These are phyloP conservation scores for Bovichtus diacanthus DNA, from an alignment of 2,797 vertebrate genomes.

Conservation along the genomic window DNA sequence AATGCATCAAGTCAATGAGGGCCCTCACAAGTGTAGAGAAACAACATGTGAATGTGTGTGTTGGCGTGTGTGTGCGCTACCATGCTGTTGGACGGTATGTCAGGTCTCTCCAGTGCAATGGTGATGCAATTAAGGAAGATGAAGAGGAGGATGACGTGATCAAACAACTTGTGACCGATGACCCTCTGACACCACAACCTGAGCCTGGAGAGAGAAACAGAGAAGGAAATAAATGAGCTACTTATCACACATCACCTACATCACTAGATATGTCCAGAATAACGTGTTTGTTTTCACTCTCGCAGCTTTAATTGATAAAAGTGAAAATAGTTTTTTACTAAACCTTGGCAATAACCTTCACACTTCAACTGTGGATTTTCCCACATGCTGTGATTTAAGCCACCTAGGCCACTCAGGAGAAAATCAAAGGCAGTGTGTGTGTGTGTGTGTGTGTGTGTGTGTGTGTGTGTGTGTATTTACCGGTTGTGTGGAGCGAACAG, in stretches of 20 bases:
- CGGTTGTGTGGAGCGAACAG: slow-evolving; percentile 93
- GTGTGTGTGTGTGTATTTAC: slow-evolving; percentile 79
- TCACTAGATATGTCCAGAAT: neutral
- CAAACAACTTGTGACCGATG: slow-evolving; percentile 97
- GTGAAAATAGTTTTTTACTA: slow-evolving; percentile 26
- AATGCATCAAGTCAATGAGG: neutral
- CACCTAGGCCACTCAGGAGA: slow-evolving; percentile 30
- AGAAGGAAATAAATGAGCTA: neutral
- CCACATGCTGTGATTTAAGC: slow-evolving; percentile 35
- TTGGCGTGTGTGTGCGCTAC: slow-evolving; percentile 76
- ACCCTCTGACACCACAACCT: slow-evolving; percentile 91
- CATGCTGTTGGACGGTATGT: slow-evolving; percentile 91
- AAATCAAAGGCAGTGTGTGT: neutral
- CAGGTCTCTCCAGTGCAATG: slow-evolving; percentile 95
- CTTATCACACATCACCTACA: neutral
- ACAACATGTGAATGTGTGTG: neutral
- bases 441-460: slow-evolving; percentile 16
- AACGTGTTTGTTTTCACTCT: slow-evolving; percentile 1
- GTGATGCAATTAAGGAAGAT: slow-evolving; percentile 99
- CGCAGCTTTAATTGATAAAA: slow-evolving; percentile 56
- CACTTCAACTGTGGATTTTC: slow-evolving; percentile 54
- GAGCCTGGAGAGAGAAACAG: slow-evolving; percentile 81
- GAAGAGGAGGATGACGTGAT: slow-evolving; percentile 95
- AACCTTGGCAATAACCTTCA: slow-evolving; percentile 40
- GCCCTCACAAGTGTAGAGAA: slow-evolving; percentile 11